A percentile compares a stretch with the other conserved stretches of the same genome.
phyloP scores from a whole-genome alignment of 2,797 vertebrate genomes.

The Bradypus variegatus region DNA sequence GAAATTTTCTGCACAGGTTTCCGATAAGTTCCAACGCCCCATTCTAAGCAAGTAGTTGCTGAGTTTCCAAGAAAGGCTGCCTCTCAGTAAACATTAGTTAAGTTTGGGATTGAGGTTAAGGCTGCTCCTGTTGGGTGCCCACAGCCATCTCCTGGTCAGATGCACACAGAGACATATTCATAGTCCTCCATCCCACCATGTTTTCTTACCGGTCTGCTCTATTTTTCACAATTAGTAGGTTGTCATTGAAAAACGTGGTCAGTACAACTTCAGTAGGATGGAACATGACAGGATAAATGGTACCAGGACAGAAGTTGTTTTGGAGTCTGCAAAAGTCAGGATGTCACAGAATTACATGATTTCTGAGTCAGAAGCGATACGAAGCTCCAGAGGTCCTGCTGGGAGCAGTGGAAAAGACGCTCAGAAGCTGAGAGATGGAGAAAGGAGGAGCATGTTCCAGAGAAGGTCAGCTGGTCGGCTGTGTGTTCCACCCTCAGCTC shows the following conservation, averaged over 20 bases:
- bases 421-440: rapidly evolving
- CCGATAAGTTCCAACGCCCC: background rate
- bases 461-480: no score
- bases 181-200: rapidly evolving
- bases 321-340: background rate
- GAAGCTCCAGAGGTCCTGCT: rapidly evolving
- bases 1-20: background rate
- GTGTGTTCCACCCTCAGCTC: background rate
- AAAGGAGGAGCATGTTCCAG: background rate
- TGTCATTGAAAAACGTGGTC: background rate
- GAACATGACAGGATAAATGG: background rate
- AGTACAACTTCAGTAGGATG: background rate
- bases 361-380: background rate
- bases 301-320: background rate
- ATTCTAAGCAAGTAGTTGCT: background rate
- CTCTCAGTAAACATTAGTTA: background rate
- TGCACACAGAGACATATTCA: no score
- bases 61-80: background rate
- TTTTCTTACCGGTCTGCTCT: background rate
- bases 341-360: background rate
- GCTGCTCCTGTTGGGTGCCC: background rate
- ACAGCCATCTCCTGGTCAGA: rapidly evolving
- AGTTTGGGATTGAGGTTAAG: background rate
- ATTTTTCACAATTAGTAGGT: background rate
- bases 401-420: background rate